Conservation (phyloP, 2,797 vertebrate species). For the Coregonus suidteri region DNA sequence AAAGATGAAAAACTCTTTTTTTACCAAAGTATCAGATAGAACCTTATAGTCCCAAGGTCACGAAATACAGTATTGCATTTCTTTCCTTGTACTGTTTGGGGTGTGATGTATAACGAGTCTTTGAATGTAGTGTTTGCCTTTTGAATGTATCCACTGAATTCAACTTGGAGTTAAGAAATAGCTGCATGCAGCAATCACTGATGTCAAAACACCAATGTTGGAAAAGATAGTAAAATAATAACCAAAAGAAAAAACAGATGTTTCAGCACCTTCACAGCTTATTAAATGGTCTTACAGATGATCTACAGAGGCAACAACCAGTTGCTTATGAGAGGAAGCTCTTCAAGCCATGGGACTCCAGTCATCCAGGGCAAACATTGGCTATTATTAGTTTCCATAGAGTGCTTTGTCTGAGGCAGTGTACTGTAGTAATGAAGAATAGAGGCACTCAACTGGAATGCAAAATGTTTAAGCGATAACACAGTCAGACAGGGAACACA, state of each 20-base stretch:
- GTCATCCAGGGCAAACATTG: conserved; percentile 12
- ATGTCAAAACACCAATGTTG: too few species aligned
- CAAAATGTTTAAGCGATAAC: conserved; percentile 21
- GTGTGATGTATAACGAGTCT: not conserved
- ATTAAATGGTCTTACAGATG: not conserved
- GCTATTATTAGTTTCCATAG: conserved; percentile 20
- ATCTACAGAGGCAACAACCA: not conserved
- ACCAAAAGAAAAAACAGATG: not conserved
- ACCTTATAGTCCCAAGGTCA: too few species aligned
- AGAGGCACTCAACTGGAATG: not conserved
- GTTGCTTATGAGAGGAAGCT: not conserved
- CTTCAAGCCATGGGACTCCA: not conserved
- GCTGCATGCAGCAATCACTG: too few species aligned
- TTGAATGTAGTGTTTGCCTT: not conserved
- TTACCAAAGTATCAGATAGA: too few species aligned
- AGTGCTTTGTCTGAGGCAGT: conserved; percentile 24
- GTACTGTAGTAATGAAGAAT: conserved; percentile 18
- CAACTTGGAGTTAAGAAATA: too few species aligned
- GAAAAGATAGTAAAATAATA: not conserved
- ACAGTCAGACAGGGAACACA: conserved; percentile 45
- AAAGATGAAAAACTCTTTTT: too few species aligned
- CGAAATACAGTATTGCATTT: not conserved
- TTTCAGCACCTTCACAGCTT: too few species aligned
- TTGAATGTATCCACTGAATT: not conserved
- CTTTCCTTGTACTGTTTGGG: not conserved